phyloP scores from a whole-genome alignment of 2,888 invertebrate species.

The Eustalomyia histrio region DNA sequence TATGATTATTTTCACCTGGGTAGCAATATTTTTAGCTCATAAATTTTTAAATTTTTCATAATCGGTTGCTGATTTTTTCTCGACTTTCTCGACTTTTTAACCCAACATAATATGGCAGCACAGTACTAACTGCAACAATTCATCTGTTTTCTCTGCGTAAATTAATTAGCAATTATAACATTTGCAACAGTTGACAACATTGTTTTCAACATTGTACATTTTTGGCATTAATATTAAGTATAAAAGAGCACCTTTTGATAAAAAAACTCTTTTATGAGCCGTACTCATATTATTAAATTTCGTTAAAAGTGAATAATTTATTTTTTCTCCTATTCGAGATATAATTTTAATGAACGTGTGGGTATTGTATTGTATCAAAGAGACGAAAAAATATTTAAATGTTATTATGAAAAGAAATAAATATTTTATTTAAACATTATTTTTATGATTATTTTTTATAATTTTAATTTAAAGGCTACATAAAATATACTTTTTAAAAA shows the following conservation, averaged over 20 bases:
- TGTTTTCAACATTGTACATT: slow-evolving; percentile 9
- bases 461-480: neutral
- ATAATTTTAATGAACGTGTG: slow-evolving; percentile 1
- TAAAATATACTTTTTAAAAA: neutral
- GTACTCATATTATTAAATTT: neutral
- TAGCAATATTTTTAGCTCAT: too few relatives aligned
- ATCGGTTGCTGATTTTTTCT: too few relatives aligned
- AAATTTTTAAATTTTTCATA: too few relatives aligned
- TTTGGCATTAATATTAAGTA: slow-evolving; percentile 15
- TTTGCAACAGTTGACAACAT: neutral
- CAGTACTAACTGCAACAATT: too few relatives aligned
- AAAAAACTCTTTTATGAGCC: neutral
- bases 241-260: neutral
- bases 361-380: neutral
- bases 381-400: neutral
- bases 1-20: too few relatives aligned
- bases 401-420: neutral
- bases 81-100: too few relatives aligned
- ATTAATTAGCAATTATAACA: too few relatives aligned
- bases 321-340: neutral
- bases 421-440: neutral
- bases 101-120: too few relatives aligned
- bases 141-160: too few relatives aligned
- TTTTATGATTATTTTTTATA: neutral
- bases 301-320: neutral